Evolutionary conservation across 2,113 vertebrate species (phyloP).

Genomic region (Crypturellus undulatus): DNA sequence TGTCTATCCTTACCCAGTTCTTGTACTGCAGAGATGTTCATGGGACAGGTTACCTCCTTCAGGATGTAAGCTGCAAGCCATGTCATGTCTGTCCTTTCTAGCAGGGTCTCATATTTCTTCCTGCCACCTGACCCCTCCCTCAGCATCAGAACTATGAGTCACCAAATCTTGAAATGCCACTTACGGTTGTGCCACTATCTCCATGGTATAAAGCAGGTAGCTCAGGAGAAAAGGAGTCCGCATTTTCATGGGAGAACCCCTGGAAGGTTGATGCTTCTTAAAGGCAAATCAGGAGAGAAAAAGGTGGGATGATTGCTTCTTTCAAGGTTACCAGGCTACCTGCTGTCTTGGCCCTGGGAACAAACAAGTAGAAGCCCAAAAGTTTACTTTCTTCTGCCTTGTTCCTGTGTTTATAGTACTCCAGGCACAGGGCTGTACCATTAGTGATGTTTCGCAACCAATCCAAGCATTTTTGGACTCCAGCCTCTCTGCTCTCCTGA

Average conservation of each 20-base stretch:
- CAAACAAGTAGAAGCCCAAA: neutral
- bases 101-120: neutral
- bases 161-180: neutral
- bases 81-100: neutral
- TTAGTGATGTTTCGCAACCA: slow-evolving; percentile 6
- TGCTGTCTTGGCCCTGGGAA: neutral
- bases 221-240: slow-evolving; percentile 28
- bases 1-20: neutral
- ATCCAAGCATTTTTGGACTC: slow-evolving; percentile 52
- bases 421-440: slow-evolving; percentile 9
- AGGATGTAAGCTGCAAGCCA: neutral
- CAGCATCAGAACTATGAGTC: neutral
- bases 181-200: slow-evolving; percentile 50
- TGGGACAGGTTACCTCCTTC: neutral
- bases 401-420: slow-evolving; percentile 41
- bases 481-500: neutral
- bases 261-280: neutral
- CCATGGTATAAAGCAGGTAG: slow-evolving; percentile 3
- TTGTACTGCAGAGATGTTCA: fast-evolving
- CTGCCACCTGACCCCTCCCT: neutral
- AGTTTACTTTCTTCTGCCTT: neutral
- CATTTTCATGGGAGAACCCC: neutral
- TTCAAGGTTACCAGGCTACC: neutral
- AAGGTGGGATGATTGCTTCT: neutral
- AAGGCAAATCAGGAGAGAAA: neutral